Percentiles rank a stretch among this genome's conserved stretches.
These are phyloP conservation scores for Steinernema scapterisci DNA, from an alignment of 2,888 invertebrate species.

Conservation along the genomic window DNA sequence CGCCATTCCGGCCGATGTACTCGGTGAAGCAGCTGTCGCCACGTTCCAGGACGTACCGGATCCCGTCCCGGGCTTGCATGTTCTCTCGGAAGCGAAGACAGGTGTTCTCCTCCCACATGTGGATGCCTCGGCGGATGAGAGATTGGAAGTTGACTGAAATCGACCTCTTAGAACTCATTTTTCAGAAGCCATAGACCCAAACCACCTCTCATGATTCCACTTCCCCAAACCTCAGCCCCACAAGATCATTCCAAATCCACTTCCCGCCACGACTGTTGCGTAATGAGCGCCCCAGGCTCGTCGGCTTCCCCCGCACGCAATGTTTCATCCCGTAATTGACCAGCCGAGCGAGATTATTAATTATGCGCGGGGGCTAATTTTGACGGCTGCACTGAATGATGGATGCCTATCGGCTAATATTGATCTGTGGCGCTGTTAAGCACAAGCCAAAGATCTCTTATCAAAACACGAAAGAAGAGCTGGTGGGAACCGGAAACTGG, in stretches of 20 bases:
- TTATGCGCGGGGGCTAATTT: background rate
- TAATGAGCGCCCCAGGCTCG: background rate
- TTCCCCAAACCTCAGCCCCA: too few species aligned
- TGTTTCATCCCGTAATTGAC: background rate
- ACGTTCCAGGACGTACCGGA: conserved; percentile 64
- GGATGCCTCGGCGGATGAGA: conserved; percentile 64
- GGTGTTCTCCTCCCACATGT: conserved; percentile 66
- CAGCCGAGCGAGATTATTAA: background rate
- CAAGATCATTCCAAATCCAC: too few species aligned
- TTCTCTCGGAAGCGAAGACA: conserved; percentile 65
- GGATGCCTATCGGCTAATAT: too few species aligned
- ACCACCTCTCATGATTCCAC: too few species aligned
- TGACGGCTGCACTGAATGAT: too few species aligned
- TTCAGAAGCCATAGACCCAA: too few species aligned
- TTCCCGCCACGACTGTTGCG: background rate
- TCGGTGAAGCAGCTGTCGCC: conserved; percentile 67
- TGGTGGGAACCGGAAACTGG: too few species aligned
- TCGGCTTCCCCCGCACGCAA: too few species aligned
- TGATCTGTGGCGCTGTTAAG: too few species aligned
- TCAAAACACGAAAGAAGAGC: too few species aligned
- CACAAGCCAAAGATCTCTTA: too few species aligned
- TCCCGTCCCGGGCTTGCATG: conserved; percentile 57
- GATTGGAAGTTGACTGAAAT: conserved; percentile 66
- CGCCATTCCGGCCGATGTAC: conserved; percentile 66
- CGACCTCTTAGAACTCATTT: too few species aligned